A percentile compares a stretch with the other conserved stretches of the same genome.
Evolutionary conservation across 2,797 vertebrate genomes (phyloP).

Genomic region (Capromys pilorides): DNA sequence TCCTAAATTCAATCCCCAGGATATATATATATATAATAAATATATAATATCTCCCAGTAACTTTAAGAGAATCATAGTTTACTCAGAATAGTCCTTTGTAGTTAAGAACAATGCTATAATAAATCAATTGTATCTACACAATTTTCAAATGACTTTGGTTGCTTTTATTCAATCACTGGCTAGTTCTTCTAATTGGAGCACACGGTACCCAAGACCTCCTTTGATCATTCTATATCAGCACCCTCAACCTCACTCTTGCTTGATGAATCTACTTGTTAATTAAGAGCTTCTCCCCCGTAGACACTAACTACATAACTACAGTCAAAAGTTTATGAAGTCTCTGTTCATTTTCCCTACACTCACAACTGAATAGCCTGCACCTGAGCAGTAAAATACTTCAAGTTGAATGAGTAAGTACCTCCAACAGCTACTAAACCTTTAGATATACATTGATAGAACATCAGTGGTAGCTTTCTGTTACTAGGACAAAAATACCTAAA

Average conservation of each 20-base stretch:
- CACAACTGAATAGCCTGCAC: background rate
- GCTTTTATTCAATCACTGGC: background rate
- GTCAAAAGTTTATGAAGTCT: background rate
- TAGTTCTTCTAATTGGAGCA: background rate
- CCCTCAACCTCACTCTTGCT: background rate
- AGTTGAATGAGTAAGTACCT: background rate
- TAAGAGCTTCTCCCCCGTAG: background rate
- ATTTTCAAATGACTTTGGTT: constrained; percentile 35
- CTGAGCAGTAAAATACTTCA: background rate
- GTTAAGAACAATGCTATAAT: constrained; percentile 47
- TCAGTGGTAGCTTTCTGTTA: background rate
- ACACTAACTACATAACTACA: background rate
- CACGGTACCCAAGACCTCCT: background rate
- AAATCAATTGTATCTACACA: background rate
- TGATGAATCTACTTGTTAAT: background rate
- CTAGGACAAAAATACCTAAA: background rate
- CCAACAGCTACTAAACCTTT: constrained; percentile 24
- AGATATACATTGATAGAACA: background rate
- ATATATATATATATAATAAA: too few species aligned
- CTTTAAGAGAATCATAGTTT: constrained; percentile 44
- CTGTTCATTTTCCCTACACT: background rate
- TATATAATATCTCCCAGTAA: constrained; percentile 4
- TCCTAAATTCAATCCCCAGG: too few species aligned
- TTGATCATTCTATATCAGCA: constrained; percentile 5
- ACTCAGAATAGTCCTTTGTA: constrained; percentile 34